Percentiles rank a stretch among this genome's conserved stretches.
Conservation (phyloP, 2,797 vertebrate genomes). For the Gallinago stenura region DNA sequence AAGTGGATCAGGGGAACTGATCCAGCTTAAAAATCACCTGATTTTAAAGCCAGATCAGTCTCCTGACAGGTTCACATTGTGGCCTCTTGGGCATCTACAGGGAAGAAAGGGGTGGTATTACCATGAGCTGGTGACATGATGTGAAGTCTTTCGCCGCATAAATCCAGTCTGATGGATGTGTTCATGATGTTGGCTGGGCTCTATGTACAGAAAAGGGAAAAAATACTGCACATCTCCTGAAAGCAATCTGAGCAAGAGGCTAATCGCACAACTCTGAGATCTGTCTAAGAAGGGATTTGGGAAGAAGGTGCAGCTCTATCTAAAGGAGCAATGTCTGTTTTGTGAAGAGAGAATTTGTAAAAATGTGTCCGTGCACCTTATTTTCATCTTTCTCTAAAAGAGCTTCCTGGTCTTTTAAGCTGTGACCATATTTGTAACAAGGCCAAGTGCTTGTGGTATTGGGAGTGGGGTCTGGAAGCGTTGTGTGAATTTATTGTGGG, state of each 20-base stretch:
- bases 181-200: not conserved
- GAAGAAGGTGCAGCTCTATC: not conserved
- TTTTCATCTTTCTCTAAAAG: not conserved
- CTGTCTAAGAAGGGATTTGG: not conserved
- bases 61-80: not conserved
- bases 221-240: not conserved
- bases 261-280: not conserved
- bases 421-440: not conserved
- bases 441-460: not conserved
- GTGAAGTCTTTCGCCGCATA: not conserved
- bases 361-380: not conserved
- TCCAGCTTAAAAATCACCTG: conserved; percentile 41
- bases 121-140: not conserved
- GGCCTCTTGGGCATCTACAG: not conserved
- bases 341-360: not conserved
- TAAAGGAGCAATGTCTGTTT: not conserved
- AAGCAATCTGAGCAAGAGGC: not conserved
- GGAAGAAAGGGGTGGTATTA: not conserved
- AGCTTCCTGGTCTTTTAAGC: not conserved
- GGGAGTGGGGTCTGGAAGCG: not conserved
- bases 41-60: conserved; percentile 9
- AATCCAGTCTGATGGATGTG: not conserved
- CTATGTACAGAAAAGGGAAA: not conserved
- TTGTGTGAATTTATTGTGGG: not conserved
- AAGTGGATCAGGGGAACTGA: conserved; percentile 19